These are phyloP conservation scores for Lissonota sp. DNA, from an alignment of 2,888 invertebrate species.

Conservation along the genomic window DNA sequence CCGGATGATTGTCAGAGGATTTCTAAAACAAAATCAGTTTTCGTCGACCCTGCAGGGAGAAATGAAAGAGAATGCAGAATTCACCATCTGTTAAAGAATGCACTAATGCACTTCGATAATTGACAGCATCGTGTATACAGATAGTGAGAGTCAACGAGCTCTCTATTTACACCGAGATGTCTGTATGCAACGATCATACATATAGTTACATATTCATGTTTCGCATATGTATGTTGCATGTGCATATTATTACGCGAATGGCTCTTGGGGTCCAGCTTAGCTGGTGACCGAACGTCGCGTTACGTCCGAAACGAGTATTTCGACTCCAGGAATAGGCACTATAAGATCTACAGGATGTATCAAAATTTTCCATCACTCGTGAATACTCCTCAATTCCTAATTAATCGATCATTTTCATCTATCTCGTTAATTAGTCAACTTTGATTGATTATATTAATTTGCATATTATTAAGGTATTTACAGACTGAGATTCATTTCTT, in stretches of 20 bases:
- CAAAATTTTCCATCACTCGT: too few relatives aligned
- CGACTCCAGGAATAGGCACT: background rate
- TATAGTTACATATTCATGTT: background rate
- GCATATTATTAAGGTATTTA: too few relatives aligned
- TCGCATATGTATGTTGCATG: background rate
- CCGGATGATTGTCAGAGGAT: too few relatives aligned
- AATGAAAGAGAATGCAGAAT: too few relatives aligned
- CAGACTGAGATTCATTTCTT: too few relatives aligned
- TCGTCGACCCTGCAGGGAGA: too few relatives aligned
- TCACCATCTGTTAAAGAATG: background rate
- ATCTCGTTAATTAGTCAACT: too few relatives aligned
- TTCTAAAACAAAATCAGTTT: too few relatives aligned
- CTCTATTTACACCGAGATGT: constrained; percentile 33
- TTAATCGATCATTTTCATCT: too few relatives aligned
- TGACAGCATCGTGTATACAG: constrained; percentile 26
- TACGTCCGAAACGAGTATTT: background rate
- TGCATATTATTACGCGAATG: constrained; percentile 8
- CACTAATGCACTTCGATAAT: constrained; percentile 18
- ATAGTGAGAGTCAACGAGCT: constrained; percentile 34
- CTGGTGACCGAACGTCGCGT: background rate
- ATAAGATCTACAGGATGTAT: background rate
- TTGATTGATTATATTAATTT: too few relatives aligned
- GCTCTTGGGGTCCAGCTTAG: background rate
- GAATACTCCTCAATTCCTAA: too few relatives aligned
- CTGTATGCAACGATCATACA: background rate